Conservation (phyloP, 2,113 vertebrate species). For the Vanacampus margaritifer region DNA sequence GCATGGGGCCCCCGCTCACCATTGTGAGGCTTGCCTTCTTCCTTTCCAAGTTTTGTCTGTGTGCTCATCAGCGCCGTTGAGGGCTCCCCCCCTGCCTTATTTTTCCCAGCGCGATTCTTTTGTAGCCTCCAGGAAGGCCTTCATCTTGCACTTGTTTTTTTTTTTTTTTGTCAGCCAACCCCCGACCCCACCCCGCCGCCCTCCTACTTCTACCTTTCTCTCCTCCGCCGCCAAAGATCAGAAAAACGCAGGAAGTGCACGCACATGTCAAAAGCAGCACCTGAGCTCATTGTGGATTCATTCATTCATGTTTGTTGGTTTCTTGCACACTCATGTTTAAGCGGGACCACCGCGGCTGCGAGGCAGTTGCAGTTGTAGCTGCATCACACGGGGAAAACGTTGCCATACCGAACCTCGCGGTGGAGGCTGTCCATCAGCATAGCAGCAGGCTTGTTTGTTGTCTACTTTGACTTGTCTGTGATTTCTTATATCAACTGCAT, state of each 20-base stretch:
- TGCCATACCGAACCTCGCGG: constrained; percentile 63
- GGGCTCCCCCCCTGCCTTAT: constrained; percentile 47
- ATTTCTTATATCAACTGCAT: constrained; percentile 7
- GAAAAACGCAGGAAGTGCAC: constrained; percentile 66
- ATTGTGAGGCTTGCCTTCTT: constrained; percentile 63
- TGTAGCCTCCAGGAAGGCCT: constrained; percentile 67
- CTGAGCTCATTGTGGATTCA: constrained; percentile 65
- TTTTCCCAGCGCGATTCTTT: constrained; percentile 50
- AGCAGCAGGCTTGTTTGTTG: constrained; percentile 53
- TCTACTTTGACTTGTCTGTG: constrained; percentile 45
- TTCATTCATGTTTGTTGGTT: constrained; percentile 17
- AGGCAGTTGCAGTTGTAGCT: constrained; percentile 63
- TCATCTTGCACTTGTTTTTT: constrained; percentile 55
- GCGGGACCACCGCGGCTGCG: constrained; percentile 50
- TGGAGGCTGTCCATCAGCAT: constrained; percentile 65
- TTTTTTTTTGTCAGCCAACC: constrained; percentile 22
- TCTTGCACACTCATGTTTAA: constrained; percentile 25
- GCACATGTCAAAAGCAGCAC: constrained; percentile 58
- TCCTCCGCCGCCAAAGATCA: constrained; percentile 22
- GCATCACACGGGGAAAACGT: constrained; percentile 57
- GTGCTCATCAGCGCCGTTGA: constrained; percentile 64
- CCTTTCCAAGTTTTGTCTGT: constrained; percentile 65
- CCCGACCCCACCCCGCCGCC: constrained; percentile 1
- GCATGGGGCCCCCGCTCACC: constrained; percentile 55
- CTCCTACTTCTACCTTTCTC: constrained; percentile 20